A percentile compares a stretch with the other conserved stretches of the same genome.
These are phyloP conservation scores for Menura novaehollandiae DNA, from an alignment of 2,113 vertebrate genomes.

Conservation along the genomic window DNA sequence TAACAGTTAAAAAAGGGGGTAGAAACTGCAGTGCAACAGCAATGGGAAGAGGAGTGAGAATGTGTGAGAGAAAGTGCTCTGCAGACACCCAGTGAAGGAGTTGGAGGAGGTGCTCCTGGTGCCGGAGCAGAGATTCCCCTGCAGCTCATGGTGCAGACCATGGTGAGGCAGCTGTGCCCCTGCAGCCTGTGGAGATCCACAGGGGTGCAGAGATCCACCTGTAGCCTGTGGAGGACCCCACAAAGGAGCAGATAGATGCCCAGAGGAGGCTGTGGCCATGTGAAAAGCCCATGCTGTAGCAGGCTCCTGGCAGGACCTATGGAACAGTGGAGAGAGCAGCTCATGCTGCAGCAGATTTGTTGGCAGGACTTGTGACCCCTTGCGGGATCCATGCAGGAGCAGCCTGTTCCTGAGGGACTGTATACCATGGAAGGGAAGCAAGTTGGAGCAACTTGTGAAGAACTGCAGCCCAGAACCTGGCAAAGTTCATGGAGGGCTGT, in stretches of 20 bases:
- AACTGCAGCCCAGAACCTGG: not conserved
- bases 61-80: not conserved
- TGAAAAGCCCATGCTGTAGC: not conserved
- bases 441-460: not conserved
- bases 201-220: not conserved
- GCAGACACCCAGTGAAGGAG: not conserved
- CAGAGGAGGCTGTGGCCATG: not conserved
- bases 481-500: not conserved
- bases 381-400: not conserved
- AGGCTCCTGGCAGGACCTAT: not conserved
- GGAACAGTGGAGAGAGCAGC: not conserved
- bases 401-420: not conserved
- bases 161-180: not conserved
- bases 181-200: not conserved
- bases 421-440: not conserved
- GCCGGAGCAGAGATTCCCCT: not conserved
- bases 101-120: not conserved
- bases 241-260: not conserved
- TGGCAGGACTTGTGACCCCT: not conserved
- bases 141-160: accelerated
- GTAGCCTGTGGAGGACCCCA: not conserved
- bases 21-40: not conserved
- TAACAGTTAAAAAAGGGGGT: not conserved
- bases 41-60: not conserved
- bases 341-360: not conserved